Base-by-base conservation (phyloP, 2,888 invertebrate genomes). In the Drosophila paracracens region DNA sequence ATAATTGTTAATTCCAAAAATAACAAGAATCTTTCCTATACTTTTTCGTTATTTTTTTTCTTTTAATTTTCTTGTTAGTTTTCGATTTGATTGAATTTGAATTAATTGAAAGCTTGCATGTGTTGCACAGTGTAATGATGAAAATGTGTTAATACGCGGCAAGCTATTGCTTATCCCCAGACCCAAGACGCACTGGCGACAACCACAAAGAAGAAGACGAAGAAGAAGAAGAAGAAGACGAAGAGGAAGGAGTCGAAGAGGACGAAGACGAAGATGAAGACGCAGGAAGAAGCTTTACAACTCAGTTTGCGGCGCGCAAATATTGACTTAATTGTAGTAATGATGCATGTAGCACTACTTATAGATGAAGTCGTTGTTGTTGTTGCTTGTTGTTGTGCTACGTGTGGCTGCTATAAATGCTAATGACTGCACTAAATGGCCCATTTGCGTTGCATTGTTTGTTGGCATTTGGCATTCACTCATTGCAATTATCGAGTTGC, bases 351-450 rank as follows among this genome's bases (percentile, higher is more conserved):
- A 60, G 75, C 63, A 65, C 65, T 70, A 66, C 53, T 63, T 60
- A 56, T 38, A 59, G 62, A n/a, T 78, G 59, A 56, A 68, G 78
- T 21, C 60, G 65, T 70, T 73, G 48, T 56, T 62, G 51, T 4
- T 62, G 50, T 21, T 10, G 61, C 48, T 4, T 40, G 52, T 0
- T 56, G 53, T n/a, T 53, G 58, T 63, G 56, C 66, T 63, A 82
- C 69, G 74, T 77, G 81, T 80, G 84, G 72, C 81, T 74, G 74
- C 81, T 79, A 82, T 83, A 79, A 88, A 83, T 89, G 89, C 89
- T 89, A 86, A 86, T 86, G 88, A 87, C 71, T 84, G 74, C 79
- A 75, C 84, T 88, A 88, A 88, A 87, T 82, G 87, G 69, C 56
- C 77, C 86, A 83, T 83, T 89, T 79, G 76, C 64, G 63, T 75